Percentiles rank a stretch among this genome's conserved stretches.
Conservation (phyloP, 1,140 invertebrate genomes). For the Phocides pigmalion region DNA sequence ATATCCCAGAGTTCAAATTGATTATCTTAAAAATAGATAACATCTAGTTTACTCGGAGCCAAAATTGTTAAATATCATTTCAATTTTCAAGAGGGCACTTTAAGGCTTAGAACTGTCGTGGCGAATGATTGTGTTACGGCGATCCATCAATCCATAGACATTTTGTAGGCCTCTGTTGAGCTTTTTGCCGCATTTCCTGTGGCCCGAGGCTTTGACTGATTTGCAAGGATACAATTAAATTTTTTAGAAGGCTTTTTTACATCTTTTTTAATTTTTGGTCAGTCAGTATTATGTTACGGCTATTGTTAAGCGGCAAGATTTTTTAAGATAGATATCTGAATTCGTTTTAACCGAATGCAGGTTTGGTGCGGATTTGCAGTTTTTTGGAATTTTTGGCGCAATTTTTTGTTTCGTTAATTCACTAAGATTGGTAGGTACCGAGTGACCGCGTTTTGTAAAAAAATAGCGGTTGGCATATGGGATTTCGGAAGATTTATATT, state of each 20-base stretch:
- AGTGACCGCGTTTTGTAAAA: conserved; percentile 39
- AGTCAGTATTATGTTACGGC: conserved; percentile 67
- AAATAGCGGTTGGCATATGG: background rate
- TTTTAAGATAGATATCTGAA: conserved; percentile 47
- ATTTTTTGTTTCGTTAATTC: conserved; percentile 42
- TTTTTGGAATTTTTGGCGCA: conserved; percentile 47
- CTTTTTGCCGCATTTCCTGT: conserved; percentile 78
- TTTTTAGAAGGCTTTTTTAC: conserved; percentile 61
- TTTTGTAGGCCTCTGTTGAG: conserved; percentile 65
- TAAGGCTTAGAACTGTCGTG: conserved; percentile 61
- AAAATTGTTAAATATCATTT: conserved; percentile 77
- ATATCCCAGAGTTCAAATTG: conserved; percentile 4
- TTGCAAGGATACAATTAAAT: conserved; percentile 71
- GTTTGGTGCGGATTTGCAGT: conserved; percentile 34
- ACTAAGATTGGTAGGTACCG: conserved; percentile 18
- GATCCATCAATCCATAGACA: conserved; percentile 75
- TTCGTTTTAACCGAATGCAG: conserved; percentile 47
- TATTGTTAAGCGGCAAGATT: conserved; percentile 43
- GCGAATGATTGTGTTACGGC: conserved; percentile 75
- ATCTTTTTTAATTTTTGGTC: conserved; percentile 65
- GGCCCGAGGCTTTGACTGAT: conserved; percentile 56
- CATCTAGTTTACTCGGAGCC: conserved; percentile 43
- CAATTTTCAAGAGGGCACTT: conserved; percentile 74
- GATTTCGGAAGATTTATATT: background rate
- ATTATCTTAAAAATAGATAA: conserved; percentile 2